phyloP scores from a whole-genome alignment of 1,140 invertebrate genomes.

The Heliconius nattereri region DNA sequence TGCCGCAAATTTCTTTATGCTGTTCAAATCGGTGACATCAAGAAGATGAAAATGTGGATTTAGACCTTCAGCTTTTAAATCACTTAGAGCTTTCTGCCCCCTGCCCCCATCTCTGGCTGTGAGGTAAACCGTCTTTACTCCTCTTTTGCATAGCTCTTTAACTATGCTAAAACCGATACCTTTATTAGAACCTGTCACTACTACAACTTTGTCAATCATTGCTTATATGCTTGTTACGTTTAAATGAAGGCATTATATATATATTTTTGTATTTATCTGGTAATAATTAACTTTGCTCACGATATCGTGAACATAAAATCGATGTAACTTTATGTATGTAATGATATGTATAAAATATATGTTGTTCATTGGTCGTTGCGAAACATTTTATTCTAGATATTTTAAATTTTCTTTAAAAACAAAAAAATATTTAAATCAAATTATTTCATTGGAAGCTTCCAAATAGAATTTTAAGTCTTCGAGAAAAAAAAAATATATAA shows the following conservation, averaged over 20 bases:
- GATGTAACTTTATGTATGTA: no score
- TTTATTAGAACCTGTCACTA: slow-evolving; percentile 2
- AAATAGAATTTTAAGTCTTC: no score
- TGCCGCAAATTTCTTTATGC: neutral
- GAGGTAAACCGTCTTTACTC: neutral
- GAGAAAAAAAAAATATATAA: no score
- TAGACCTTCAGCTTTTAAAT: slow-evolving; percentile 1
- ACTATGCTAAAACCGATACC: neutral
- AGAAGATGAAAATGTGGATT: neutral
- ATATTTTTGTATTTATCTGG: neutral
- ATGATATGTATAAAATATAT: no score
- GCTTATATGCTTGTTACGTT: neutral
- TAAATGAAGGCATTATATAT: neutral
- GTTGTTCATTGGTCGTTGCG: no score
- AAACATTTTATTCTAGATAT: no score
- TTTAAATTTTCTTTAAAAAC: neutral
- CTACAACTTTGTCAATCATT: slow-evolving; percentile 1
- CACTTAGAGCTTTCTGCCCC: neutral
- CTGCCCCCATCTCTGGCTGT: neutral
- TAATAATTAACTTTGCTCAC: neutral
- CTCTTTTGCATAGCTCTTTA: neutral
- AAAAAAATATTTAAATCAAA: no score
- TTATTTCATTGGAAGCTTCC: no score
- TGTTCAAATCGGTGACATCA: neutral
- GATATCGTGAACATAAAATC: slow-evolving; percentile 2